Evolutionary conservation across 2,888 invertebrate genomes (phyloP).

Genomic region (Bedellia somnulentella): DNA sequence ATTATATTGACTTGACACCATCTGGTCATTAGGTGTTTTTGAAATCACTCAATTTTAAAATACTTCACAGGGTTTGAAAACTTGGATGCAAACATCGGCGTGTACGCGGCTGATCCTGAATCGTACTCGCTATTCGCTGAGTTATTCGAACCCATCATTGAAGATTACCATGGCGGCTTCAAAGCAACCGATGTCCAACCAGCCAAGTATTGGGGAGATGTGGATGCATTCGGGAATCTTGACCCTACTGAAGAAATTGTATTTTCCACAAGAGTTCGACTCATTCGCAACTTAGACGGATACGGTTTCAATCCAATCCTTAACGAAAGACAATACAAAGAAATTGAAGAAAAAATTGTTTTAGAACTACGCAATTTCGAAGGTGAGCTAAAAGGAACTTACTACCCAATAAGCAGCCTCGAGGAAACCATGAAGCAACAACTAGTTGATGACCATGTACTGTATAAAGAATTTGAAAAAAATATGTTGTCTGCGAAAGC

Average conservation of each 20-base stretch:
- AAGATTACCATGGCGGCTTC: constrained; percentile 96
- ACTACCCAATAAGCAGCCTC: constrained; percentile 95
- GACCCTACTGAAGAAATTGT: constrained; percentile 91
- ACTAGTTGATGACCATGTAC: constrained; percentile 96
- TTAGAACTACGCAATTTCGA: constrained; percentile 78
- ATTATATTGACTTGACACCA: too few relatives aligned
- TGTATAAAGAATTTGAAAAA: constrained; percentile 95
- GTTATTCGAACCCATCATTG: constrained; percentile 96
- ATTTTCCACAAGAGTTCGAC: constrained; percentile 94
- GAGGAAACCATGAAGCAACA: constrained; percentile 95
- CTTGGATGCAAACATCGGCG: constrained; percentile 93
- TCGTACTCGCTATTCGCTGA: constrained; percentile 89
- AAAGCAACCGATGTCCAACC: constrained; percentile 94
- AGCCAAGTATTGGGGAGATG: constrained; percentile 91
- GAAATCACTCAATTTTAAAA: too few relatives aligned
- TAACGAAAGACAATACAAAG: constrained; percentile 95
- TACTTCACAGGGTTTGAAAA: constrained; percentile 84
- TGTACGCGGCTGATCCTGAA: constrained; percentile 97
- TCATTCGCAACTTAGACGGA: constrained; percentile 92
- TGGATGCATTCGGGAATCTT: constrained; percentile 84
- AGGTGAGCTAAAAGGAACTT: constrained; percentile 91
- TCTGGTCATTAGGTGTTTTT: too few relatives aligned
- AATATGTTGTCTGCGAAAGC: constrained; percentile 92
- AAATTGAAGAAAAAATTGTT: constrained; percentile 92
- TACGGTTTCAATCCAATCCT: constrained; percentile 98